Evolutionary conservation across 1,140 invertebrate genomes (phyloP), one percentile per base, ranked within the genome.

Genomic region (Homalodisca vitripennis): DNA sequence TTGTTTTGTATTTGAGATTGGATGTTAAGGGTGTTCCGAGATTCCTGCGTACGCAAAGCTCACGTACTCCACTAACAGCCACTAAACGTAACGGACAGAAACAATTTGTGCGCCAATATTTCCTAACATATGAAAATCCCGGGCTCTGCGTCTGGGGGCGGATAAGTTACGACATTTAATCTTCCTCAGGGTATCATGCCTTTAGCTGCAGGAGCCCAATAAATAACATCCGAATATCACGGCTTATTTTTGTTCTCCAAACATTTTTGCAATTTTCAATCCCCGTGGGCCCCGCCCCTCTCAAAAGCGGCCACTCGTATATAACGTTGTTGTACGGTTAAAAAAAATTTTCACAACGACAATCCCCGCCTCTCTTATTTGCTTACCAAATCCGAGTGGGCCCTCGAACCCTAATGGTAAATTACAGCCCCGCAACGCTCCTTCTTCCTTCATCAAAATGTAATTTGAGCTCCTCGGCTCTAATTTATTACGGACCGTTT

Each of bases 211-310:
- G 6, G 34, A 41, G 17, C 6, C 6, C 48, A 51, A 51, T 51
- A 51, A 6, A 51, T 60, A 60, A 60, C 55, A 29, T 2, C 55
- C 6, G n/a, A 27, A 60, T 27, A 60, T 60, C 10, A 60, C 14
- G 14, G 55, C 2, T 27, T 60, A 60, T 60, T 60, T 60, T 30
- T 27, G 55, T 30, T 60, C 55, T 27, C 55, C 10, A 53, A 26
- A n/a, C 55, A 60, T 60, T 60, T 60, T 60, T n/a, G 55, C 55
- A 60, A 27, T 27, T 26, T 29, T 29, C 55, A 60, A 27, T 30
- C 55, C 55, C 55, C 55, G 14, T 22, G 12, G 17, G 29, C 55
- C 24, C 55, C 55, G 55, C 55, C 55, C 27, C 26, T n/a, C 20
- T 53, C 14, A 10, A 41, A 60, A 60, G 29, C 55, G 29, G 22